Evolutionary conservation across 2,888 invertebrate genomes (phyloP).

Genomic region (Chaetogeoica ovagalla): DNA sequence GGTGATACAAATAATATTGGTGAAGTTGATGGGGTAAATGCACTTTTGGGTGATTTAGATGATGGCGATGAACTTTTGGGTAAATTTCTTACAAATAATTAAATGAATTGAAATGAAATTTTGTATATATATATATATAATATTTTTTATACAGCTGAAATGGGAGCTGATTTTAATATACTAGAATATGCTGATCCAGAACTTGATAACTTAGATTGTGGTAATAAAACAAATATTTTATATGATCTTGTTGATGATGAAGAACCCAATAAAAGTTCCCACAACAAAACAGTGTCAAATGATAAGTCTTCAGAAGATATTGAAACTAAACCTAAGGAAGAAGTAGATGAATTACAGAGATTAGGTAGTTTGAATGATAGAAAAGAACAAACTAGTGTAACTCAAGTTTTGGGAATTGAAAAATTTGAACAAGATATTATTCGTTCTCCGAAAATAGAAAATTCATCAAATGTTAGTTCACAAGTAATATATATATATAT

Average conservation of each 20-base stretch:
- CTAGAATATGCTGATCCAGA: conserved; percentile 94
- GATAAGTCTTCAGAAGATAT: conserved; percentile 42
- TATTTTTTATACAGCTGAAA: conserved; percentile 68
- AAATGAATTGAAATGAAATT: background rate
- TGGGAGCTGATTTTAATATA: conserved; percentile 93
- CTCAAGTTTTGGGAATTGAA: conserved; percentile 48
- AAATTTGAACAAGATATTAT: conserved; percentile 48
- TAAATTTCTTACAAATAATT: conserved; percentile 56
- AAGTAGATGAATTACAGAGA: conserved; percentile 33
- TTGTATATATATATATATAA: background rate
- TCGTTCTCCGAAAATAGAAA: conserved; percentile 44
- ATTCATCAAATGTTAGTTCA: conserved; percentile 18
- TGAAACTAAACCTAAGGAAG: conserved; percentile 47
- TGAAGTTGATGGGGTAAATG: conserved; percentile 68
- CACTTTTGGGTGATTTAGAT: conserved; percentile 79
- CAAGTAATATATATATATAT: conserved; percentile 16
- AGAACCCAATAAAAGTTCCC: conserved; percentile 62
- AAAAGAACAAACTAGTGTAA: conserved; percentile 44
- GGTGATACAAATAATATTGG: conserved; percentile 61
- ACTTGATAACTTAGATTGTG: conserved; percentile 76
- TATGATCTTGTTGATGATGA: conserved; percentile 77
- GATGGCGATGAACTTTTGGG: conserved; percentile 83
- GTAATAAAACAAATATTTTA: conserved; percentile 81
- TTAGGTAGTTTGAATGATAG: conserved; percentile 31
- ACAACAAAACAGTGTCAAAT: conserved; percentile 55